Evolutionary conservation across 2,113 vertebrate genomes (phyloP).

Genomic region (Salvelinus alpinus): DNA sequence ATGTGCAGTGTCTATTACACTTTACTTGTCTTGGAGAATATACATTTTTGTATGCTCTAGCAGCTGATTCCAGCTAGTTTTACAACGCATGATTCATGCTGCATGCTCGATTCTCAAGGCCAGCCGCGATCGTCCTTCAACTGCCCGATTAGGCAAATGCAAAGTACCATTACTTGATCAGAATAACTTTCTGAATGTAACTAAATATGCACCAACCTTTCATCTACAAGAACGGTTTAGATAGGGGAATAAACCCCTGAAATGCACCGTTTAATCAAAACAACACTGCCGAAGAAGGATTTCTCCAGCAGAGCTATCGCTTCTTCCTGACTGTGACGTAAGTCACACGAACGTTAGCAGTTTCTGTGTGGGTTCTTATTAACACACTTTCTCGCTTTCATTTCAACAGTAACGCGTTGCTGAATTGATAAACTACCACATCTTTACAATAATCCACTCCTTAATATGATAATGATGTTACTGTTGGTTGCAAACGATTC

Average conservation of each 20-base stretch:
- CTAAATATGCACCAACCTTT: constrained; percentile 37
- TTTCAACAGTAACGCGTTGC: no score
- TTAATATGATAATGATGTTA: no score
- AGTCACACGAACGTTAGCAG: not conserved
- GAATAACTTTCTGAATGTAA: not conserved
- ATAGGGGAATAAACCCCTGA: not conserved
- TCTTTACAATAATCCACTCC: no score
- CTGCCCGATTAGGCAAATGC: not conserved
- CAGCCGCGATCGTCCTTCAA: not conserved
- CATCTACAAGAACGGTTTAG: not conserved
- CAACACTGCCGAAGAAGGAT: not conserved
- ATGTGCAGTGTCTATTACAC: no score
- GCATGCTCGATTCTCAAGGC: not conserved
- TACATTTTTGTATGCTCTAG: no score
- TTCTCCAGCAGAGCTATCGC: not conserved
- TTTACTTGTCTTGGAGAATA: no score
- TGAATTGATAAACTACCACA: no score
- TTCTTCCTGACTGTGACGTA: constrained; percentile 19
- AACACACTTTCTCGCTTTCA: no score
- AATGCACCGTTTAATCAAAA: not conserved
- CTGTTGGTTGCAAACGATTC: no score
- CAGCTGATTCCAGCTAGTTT: no score
- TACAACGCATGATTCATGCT: not conserved
- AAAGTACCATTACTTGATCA: not conserved
- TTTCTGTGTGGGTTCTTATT: no score